Conservation (phyloP, 2,888 invertebrate species). For the Drosophila prostipennis region DNA sequence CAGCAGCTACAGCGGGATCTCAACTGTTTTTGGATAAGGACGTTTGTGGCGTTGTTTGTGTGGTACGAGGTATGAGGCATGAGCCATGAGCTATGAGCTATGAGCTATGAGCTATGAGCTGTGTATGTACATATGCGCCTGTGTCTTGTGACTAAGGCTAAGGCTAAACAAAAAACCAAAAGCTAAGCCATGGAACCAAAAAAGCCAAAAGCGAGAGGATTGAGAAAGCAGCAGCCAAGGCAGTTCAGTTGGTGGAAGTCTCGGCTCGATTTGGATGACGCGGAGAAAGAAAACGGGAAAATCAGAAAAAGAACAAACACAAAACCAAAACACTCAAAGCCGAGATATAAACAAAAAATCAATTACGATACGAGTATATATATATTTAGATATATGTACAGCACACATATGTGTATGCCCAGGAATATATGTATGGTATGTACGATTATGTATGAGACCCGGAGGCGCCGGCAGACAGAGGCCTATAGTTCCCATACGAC, state of each 20-base stretch:
- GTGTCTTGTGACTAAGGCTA: conserved; percentile 49
- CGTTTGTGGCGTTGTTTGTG: conserved; percentile 12
- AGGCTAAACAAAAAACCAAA: conserved; percentile 55
- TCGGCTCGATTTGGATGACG: conserved; percentile 21
- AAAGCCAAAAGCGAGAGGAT: conserved; percentile 37
- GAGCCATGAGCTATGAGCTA: background rate
- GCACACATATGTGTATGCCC: conserved; percentile 24
- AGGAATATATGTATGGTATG: conserved; percentile 23
- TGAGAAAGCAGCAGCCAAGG: conserved; percentile 59
- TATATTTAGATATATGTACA: conserved; percentile 25
- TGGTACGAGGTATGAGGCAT: background rate
- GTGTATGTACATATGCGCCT: conserved; percentile 5
- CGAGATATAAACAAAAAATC: conserved; percentile 6
- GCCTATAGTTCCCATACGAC: conserved; percentile 37
- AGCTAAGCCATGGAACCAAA: conserved; percentile 54
- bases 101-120: background rate
- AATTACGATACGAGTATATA: conserved; percentile 18
- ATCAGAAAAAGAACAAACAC: background rate
- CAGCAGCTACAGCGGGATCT: conserved; percentile 21
- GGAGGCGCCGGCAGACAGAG: conserved; percentile 53
- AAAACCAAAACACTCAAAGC: conserved; percentile 17
- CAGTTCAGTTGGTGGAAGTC: conserved; percentile 41
- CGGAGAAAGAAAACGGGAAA: background rate
- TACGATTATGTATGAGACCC: conserved; percentile 38
- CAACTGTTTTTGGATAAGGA: conserved; percentile 1